Evolutionary conservation across 92 coral and sea anemone genomes (phyloP).

Genomic region (Heliopora coerulea): DNA sequence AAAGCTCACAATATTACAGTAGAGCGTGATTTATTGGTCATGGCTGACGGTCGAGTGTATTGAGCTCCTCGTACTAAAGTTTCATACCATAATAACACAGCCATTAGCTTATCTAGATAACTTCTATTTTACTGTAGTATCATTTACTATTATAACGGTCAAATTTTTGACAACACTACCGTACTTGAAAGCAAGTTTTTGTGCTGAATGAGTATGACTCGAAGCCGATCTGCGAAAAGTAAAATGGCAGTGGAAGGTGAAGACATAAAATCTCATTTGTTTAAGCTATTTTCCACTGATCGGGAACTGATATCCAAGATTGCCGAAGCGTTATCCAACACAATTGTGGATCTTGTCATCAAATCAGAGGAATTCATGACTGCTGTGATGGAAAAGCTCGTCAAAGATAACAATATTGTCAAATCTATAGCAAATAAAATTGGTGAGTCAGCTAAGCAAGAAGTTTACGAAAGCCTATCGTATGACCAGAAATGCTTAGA

Average conservation of each 20-base stretch:
- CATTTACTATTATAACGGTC: too few species aligned
- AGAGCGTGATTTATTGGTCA: too few species aligned
- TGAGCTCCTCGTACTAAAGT: too few species aligned
- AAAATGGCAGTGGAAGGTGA: slow-evolving; percentile 14
- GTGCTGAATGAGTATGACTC: neutral
- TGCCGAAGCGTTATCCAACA: slow-evolving; percentile 18
- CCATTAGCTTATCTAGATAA: too few species aligned
- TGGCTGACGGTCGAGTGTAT: too few species aligned
- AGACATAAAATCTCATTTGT: slow-evolving; percentile 13
- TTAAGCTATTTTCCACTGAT: slow-evolving; percentile 18
- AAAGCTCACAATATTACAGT: too few species aligned
- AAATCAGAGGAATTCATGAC: slow-evolving; percentile 6
- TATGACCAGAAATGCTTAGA: slow-evolving; percentile 13
- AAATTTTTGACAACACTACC: too few species aligned
- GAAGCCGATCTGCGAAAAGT: neutral
- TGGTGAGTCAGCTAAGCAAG: slow-evolving; percentile 25
- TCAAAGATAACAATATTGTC: neutral
- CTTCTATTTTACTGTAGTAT: too few species aligned
- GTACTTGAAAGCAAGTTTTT: too few species aligned
- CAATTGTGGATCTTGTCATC: slow-evolving; percentile 10
- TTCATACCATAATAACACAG: too few species aligned
- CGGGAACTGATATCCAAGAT: slow-evolving; percentile 1
- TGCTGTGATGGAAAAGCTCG: slow-evolving; percentile 7
- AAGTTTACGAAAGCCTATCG: slow-evolving; percentile 23
- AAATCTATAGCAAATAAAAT: slow-evolving; percentile 9